A percentile compares a stretch with the other conserved stretches of the same genome.
Evolutionary conservation across 2,888 invertebrate species (phyloP).

Genomic region (Acanthoscelides obtectus): DNA sequence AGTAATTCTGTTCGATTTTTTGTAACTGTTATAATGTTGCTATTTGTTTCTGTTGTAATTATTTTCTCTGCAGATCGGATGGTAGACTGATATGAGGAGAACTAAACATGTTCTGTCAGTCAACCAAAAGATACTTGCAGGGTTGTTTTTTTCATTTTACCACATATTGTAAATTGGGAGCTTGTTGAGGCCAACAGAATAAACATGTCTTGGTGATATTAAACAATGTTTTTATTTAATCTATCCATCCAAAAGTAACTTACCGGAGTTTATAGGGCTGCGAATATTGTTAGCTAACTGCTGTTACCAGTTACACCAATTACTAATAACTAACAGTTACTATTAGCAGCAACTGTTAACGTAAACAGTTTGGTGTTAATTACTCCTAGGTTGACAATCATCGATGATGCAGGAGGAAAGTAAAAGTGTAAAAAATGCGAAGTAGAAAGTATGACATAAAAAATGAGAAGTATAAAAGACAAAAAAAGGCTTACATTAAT

Average conservation of each 20-base stretch:
- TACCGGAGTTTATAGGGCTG: too few species aligned
- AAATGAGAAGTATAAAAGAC: too few species aligned
- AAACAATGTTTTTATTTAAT: conserved; percentile 18
- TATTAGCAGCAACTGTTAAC: too few species aligned
- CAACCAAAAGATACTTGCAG: conserved; percentile 1
- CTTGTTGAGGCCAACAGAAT: conserved; percentile 46
- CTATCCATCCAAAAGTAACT: conserved; percentile 1
- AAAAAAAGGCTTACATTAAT: too few species aligned
- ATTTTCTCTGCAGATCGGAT: neutral
- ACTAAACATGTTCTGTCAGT: neutral
- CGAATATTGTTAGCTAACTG: too few species aligned
- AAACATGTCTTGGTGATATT: conserved; percentile 47
- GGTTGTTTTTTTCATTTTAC: neutral
- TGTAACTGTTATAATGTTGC: conserved; percentile 1
- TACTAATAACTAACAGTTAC: too few species aligned
- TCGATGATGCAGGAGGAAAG: too few species aligned
- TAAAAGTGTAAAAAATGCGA: too few species aligned
- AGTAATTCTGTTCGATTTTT: neutral
- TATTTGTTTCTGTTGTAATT: neutral
- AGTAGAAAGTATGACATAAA: too few species aligned
- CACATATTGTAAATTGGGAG: conserved; percentile 56
- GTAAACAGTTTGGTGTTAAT: too few species aligned
- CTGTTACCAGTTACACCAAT: too few species aligned
- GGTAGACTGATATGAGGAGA: neutral
- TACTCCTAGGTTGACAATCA: too few species aligned